A percentile compares a stretch with the other conserved stretches of the same genome.
Evolutionary conservation across 2,888 invertebrate genomes (phyloP).

Genomic region (Taphrorychus bicolor): DNA sequence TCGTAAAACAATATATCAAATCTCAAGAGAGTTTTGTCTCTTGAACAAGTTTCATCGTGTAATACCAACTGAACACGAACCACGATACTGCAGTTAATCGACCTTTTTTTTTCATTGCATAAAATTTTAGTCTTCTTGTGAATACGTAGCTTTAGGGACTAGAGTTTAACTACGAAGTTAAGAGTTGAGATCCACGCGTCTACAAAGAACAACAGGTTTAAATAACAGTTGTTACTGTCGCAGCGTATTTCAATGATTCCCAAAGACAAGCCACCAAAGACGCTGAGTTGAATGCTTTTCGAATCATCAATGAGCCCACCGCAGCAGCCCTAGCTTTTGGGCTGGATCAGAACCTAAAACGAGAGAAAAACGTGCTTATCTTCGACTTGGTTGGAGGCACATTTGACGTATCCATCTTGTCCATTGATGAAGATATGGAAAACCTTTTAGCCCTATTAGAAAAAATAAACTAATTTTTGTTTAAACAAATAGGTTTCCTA

Average conservation of each 20-base stretch:
- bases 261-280: conserved; percentile 89
- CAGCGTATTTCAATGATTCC: conserved; percentile 84
- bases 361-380: conserved; percentile 77
- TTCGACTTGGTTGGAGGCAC: conserved; percentile 87
- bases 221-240: conserved; percentile 85
- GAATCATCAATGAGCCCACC: conserved; percentile 92
- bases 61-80: no score
- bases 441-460: not conserved
- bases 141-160: no score
- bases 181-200: no score
- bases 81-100: no score
- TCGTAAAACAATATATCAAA: no score
- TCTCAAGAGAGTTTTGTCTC: no score
- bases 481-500: conserved; percentile 69
- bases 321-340: conserved; percentile 89
- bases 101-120: no score
- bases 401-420: conserved; percentile 90
- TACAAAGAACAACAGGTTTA: no score
- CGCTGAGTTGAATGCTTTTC: conserved; percentile 85
- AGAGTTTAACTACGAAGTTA: no score
- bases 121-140: no score
- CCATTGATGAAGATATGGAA: conserved; percentile 89
- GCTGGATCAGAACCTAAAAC: conserved; percentile 72
- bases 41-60: no score
- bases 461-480: no score